Evolutionary conservation across 2,797 vertebrate species (phyloP).

Genomic region (Danio jaintianensis): DNA sequence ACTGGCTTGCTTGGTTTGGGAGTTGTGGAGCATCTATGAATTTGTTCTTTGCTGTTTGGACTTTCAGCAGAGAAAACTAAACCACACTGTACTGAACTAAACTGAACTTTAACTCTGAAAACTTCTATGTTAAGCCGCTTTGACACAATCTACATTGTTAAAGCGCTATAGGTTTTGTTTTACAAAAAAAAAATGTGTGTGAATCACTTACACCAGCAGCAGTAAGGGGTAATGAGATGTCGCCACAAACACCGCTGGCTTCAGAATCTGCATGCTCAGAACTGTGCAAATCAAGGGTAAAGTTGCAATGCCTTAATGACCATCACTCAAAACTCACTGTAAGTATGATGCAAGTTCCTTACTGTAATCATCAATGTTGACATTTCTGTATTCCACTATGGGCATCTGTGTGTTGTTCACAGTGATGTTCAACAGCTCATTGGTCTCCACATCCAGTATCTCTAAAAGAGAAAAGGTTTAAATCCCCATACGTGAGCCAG

Average conservation of each 20-base stretch:
- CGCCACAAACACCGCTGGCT: constrained; percentile 88
- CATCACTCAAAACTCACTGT: background rate
- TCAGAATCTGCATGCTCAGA: constrained; percentile 91
- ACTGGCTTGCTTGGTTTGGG: too few species aligned
- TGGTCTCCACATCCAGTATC: constrained; percentile 89
- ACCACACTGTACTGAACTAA: too few species aligned
- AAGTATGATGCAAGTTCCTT: constrained; percentile 64
- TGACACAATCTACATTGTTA: too few species aligned
- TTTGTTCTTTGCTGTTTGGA: too few species aligned
- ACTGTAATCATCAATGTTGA: constrained; percentile 92
- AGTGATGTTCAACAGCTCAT: constrained; percentile 82
- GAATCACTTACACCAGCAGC: constrained; percentile 90
- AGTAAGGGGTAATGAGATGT: constrained; percentile 90
- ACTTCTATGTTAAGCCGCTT: too few species aligned
- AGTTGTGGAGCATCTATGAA: too few species aligned
- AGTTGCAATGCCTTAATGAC: background rate
- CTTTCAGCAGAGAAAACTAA: too few species aligned
- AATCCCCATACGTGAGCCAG: background rate
- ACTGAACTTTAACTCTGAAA: too few species aligned
- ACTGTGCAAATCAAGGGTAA: constrained; percentile 24
- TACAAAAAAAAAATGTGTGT: too few species aligned
- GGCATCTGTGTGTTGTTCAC: constrained; percentile 91
- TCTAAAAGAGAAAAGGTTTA: constrained; percentile 76
- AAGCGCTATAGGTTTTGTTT: too few species aligned
- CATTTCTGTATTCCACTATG: constrained; percentile 83